Percentiles rank a stretch among this genome's conserved stretches.
These are phyloP conservation scores for Phacellophora camtschatica DNA, from an alignment of 30 jellyfish, hydroid and myxozoan species.

Conservation along the genomic window DNA sequence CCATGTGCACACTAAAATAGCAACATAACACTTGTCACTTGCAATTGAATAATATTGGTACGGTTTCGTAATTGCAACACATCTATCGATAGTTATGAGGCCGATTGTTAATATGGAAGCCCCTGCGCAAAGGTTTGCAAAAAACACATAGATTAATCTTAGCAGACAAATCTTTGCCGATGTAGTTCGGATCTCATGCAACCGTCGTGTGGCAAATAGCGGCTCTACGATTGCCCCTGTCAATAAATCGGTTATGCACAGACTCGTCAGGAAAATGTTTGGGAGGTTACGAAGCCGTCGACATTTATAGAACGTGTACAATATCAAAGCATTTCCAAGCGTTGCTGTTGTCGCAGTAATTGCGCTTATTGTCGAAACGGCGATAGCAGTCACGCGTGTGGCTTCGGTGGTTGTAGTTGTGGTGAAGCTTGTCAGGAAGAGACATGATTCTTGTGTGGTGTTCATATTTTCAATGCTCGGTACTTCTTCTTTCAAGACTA, in stretches of 20 bases:
- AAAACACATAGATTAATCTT: constrained; percentile 42
- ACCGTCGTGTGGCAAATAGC: constrained; percentile 32
- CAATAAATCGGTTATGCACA: constrained; percentile 43
- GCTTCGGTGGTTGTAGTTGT: not conserved
- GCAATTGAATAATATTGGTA: constrained; percentile 12
- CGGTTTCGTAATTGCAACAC: constrained; percentile 49
- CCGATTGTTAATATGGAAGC: constrained; percentile 51
- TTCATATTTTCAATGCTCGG: too few species aligned
- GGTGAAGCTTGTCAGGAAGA: not conserved
- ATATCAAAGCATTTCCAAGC: constrained; percentile 26
- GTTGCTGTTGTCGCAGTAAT: constrained; percentile 34
- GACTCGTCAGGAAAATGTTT: constrained; percentile 40
- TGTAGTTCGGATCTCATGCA: not conserved
- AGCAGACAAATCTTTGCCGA: not conserved
- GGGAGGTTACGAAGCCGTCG: constrained; percentile 30
- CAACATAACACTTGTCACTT: not conserved
- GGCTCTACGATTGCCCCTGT: constrained; percentile 64
- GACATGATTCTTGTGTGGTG: too few species aligned
- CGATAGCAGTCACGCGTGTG: constrained; percentile 11
- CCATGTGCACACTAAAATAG: not conserved
- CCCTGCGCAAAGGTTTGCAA: constrained; percentile 63
- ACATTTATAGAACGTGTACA: constrained; percentile 22
- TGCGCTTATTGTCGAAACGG: constrained; percentile 26
- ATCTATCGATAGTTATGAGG: constrained; percentile 58
- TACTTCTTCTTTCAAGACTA: too few species aligned